These are phyloP conservation scores for Matsumurasca onukii DNA, from an alignment of 1,140 invertebrate genomes.

Conservation along the genomic window DNA sequence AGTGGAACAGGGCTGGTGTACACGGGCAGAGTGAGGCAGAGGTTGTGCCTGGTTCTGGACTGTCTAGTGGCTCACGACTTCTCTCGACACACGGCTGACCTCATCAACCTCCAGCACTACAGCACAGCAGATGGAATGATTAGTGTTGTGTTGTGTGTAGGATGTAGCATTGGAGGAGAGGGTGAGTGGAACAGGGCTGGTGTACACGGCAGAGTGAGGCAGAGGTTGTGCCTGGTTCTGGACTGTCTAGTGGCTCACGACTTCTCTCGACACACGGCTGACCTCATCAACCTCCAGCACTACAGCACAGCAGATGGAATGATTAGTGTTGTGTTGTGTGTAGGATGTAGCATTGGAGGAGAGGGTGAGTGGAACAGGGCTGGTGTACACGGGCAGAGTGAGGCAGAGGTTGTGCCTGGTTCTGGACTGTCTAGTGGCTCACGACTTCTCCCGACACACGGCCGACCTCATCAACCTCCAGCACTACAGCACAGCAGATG, in stretches of 20 bases:
- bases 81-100: slow-evolving; percentile 62
- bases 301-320: no score
- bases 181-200: slow-evolving; percentile 51
- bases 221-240: slow-evolving; percentile 70
- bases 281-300: slow-evolving; percentile 76
- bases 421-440: slow-evolving; percentile 72
- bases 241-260: slow-evolving; percentile 77
- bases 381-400: slow-evolving; percentile 61
- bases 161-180: slow-evolving; percentile 69
- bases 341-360: slow-evolving; percentile 73
- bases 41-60: slow-evolving; percentile 75
- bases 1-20: slow-evolving; percentile 55
- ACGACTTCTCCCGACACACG: slow-evolving; percentile 70
- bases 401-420: slow-evolving; percentile 70
- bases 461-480: slow-evolving; percentile 73
- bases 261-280: slow-evolving; percentile 65
- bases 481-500: slow-evolving; percentile 81
- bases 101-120: slow-evolving; percentile 76
- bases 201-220: slow-evolving; percentile 63
- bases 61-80: slow-evolving; percentile 76
- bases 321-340: no score
- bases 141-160: no score
- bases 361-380: slow-evolving; percentile 52
- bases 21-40: slow-evolving; percentile 60
- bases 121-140: no score